phyloP scores from a whole-genome alignment of 1,140 invertebrate species.

The Doryteuthis pealeii region DNA sequence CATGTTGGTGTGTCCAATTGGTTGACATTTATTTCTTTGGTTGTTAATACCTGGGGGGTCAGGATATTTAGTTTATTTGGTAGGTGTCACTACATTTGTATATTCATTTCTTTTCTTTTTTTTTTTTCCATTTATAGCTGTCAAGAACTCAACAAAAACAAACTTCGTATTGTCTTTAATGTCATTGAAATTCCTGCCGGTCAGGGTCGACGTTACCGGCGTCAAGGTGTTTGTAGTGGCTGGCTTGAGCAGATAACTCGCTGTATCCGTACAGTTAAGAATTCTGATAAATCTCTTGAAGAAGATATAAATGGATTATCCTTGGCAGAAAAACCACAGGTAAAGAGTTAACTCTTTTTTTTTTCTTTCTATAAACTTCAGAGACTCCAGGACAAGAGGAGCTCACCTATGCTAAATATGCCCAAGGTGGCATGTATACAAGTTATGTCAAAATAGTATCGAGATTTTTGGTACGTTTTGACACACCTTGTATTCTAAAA shows the following conservation, averaged over 20 bases:
- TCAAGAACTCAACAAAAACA: constrained; percentile 53
- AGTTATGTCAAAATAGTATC: no score
- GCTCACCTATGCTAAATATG: no score
- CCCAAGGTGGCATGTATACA: no score
- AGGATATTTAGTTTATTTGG: no score
- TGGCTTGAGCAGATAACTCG: constrained; percentile 62
- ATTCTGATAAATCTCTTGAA: neutral
- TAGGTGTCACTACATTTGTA: no score
- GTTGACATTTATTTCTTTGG: no score
- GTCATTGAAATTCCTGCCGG: constrained; percentile 62
- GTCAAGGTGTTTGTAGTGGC: constrained; percentile 71
- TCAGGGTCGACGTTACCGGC: constrained; percentile 56
- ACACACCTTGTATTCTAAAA: no score
- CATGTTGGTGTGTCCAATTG: no score
- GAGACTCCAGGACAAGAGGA: no score
- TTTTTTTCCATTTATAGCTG: constrained; percentile 31
- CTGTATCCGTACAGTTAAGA: neutral
- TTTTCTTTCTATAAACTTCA: constrained; percentile 32
- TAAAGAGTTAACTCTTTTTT: neutral
- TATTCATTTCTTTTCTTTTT: no score
- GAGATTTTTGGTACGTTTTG: no score
- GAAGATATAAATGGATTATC: neutral
- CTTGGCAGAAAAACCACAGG: constrained; percentile 6
- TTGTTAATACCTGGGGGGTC: no score
- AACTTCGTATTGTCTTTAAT: constrained; percentile 72